Conservation (phyloP, 2,888 invertebrate species). For the Adelognathus sp. region DNA sequence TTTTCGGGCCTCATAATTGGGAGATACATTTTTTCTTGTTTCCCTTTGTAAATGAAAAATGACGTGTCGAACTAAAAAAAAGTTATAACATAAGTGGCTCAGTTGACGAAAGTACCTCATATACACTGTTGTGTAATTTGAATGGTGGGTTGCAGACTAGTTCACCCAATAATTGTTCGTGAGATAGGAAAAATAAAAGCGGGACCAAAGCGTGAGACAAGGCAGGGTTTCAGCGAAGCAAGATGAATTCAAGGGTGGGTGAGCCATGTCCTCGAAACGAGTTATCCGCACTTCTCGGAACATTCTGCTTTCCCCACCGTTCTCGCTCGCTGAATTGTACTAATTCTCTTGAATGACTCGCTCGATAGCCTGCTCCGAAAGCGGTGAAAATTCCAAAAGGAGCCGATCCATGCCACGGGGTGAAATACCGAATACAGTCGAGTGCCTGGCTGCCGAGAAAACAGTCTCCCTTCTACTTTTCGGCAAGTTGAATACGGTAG, state of each 20-base stretch:
- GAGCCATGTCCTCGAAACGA: conserved; percentile 7
- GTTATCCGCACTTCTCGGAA: conserved; percentile 9
- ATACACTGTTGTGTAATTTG: too few relatives aligned
- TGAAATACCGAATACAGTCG: background rate
- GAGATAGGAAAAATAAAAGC: too few relatives aligned
- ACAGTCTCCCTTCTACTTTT: background rate
- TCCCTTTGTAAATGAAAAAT: too few relatives aligned
- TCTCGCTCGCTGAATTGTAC: conserved; percentile 34
- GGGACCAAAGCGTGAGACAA: background rate
- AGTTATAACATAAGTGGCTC: too few relatives aligned
- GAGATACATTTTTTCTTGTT: too few relatives aligned
- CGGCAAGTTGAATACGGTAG: conserved; percentile 2
- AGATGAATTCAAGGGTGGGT: background rate
- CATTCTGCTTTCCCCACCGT: conserved; percentile 5
- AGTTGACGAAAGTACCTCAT: too few relatives aligned
- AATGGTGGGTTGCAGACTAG: too few relatives aligned
- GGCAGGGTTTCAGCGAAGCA: conserved; percentile 2
- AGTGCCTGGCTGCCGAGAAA: background rate
- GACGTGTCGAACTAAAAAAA: too few relatives aligned
- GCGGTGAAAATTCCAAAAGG: background rate
- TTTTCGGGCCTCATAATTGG: too few relatives aligned
- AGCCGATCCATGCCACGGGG: background rate
- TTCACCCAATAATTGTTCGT: too few relatives aligned
- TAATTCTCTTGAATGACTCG: conserved; percentile 49
- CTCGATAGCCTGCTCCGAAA: background rate